Percentiles rank a stretch among this genome's conserved stretches.
These are phyloP conservation scores for Ibidorhyncha struthersii DNA, from an alignment of 2,113 vertebrate genomes.

Conservation along the genomic window DNA sequence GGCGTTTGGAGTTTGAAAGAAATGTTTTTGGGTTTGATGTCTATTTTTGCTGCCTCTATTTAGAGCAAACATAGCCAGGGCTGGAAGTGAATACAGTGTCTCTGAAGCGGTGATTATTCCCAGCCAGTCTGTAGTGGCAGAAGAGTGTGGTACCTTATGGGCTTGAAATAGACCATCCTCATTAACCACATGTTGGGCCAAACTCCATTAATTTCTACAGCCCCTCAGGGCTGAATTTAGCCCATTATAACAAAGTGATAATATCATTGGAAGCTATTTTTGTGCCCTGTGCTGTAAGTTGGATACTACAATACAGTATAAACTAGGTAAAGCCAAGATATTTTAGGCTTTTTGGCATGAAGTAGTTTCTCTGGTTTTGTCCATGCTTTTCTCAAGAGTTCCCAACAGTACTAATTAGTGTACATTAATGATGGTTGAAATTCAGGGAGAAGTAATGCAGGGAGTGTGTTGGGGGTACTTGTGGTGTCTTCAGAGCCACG, in stretches of 20 bases:
- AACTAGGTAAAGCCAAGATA: constrained; percentile 22
- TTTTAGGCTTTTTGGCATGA: not conserved
- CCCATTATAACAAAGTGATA: constrained; percentile 31
- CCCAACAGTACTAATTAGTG: not conserved
- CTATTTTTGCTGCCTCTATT: constrained; percentile 65
- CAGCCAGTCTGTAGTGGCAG: constrained; percentile 54
- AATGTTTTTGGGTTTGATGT: constrained; percentile 63
- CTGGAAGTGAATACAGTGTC: constrained; percentile 45
- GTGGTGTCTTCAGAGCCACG: not conserved
- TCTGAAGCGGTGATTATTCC: constrained; percentile 61
- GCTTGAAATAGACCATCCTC: constrained; percentile 39
- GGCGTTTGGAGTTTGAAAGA: constrained; percentile 58
- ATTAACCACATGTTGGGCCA: constrained; percentile 52
- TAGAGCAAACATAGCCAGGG: constrained; percentile 43
- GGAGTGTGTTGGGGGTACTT: not conserved
- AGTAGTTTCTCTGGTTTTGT: not conserved
- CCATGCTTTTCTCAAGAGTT: constrained; percentile 4
- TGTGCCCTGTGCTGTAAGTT: constrained; percentile 3
- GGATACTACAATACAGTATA: not conserved
- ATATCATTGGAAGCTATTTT: constrained; percentile 45
- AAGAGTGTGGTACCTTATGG: constrained; percentile 41
- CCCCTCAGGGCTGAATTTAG: constrained; percentile 57
- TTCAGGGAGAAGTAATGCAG: not conserved
- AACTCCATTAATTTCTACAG: constrained; percentile 49
- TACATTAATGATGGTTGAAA: not conserved